Base-by-base conservation (phyloP, 2,797 vertebrate species). In the Paramormyrops hopkinsi region DNA sequence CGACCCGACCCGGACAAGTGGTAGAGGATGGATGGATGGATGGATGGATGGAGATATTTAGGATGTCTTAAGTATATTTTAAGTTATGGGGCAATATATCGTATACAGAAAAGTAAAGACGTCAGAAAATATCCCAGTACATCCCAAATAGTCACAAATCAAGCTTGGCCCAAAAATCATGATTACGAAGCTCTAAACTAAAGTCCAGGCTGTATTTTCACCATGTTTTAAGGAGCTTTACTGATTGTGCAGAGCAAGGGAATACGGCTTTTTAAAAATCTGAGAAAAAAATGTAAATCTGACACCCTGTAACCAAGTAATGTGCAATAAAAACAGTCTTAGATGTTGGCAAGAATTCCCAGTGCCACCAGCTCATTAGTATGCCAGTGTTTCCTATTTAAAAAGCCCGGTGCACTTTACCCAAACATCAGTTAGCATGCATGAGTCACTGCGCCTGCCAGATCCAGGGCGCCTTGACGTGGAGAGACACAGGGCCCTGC, bases 231-330 rank as follows among this genome's bases (percentile, higher is more conserved):
- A n/a, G 73, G 73, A 79, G 73, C 73, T 79, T 79, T n/a, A 17
- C 73, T 79, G 82, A 50, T 50, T 48, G 6, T 50, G 46, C 19
- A 6, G 44, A 48, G n/a, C 73, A 79, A 51, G 82, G 44, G 11
- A 84, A 51, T 8, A 29, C 1, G n/a, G 22, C 82, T 48, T 14
- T 12, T 22, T 46, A 84, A 84, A 84, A 51, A 51, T 51, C 82
- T 25, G n/a, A n/a, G 37, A 46, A n/a, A 54, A 22, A 41, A 41
- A 79, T 84, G 82, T 25, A 51, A 88, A 91, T 62, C 88, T 92
- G 90, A 91, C 89, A 91, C 91, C 89, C 69, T 86, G 89, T n/a
- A 88, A 88, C 85, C 44, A 88, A 91, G 89, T 90, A 92, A 90
- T 88, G 88, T 56, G 48, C 22, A 56, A 84, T 59, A 62, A 79